Evolutionary conservation across 2,797 vertebrate genomes (phyloP).

Genomic region (Leontopithecus rosalia): DNA sequence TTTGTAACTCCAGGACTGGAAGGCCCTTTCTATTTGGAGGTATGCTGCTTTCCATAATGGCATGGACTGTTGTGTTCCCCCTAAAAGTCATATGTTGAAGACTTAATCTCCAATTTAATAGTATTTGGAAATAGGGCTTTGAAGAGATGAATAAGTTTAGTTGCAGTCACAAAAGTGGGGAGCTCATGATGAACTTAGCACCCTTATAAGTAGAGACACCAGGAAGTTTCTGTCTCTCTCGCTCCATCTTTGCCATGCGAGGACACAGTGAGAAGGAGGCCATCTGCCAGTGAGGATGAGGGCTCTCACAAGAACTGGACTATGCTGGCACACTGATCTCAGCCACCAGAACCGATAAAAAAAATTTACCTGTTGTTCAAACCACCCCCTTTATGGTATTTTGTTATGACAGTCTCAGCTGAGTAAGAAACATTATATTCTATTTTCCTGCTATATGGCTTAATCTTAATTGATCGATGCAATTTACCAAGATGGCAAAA

Average conservation of each 20-base stretch:
- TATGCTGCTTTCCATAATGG: neutral
- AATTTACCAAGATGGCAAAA: neutral
- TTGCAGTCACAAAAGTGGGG: neutral
- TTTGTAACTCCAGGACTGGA: neutral
- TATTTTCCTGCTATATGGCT: neutral
- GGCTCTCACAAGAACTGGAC: neutral
- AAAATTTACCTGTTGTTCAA: neutral
- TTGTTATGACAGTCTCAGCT: neutral
- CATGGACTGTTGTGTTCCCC: neutral
- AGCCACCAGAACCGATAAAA: neutral
- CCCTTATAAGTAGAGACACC: neutral
- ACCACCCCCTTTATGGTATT: neutral
- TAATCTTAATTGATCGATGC: neutral
- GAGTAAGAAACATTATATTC: neutral
- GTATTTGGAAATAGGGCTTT: neutral
- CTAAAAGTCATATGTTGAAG: neutral
- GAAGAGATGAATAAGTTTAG: neutral
- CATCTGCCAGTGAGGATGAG: neutral
- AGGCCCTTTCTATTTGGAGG: neutral
- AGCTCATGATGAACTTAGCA: neutral
- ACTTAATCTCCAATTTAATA: neutral
- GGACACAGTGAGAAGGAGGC: neutral
- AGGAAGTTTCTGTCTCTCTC: neutral
- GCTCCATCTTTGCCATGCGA: neutral
- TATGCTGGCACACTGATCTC: neutral